Evolutionary conservation across 2,888 invertebrate genomes (phyloP), one percentile per base, ranked within the genome.

Genomic region (Ophonus ardosiacus): DNA sequence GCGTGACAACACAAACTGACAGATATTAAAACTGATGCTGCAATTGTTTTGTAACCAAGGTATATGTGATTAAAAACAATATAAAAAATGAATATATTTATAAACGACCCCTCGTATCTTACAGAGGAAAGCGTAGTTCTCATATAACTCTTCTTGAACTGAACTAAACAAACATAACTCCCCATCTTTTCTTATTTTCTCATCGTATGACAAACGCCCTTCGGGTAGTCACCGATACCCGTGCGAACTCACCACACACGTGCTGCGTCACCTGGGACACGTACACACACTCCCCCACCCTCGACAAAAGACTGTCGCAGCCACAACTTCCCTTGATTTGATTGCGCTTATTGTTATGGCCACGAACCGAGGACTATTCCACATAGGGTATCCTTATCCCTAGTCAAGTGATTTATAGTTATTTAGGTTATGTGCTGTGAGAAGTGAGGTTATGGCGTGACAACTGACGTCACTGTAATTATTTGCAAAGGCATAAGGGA

Each of bases 291-390:
- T 21, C 18, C 63, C 21, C 63, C 63, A 18, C 63, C 63, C 18
- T 21, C 21, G 18, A 24, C 63, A 21, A 18, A 63, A 18, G 13
- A 21, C 24, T 21, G 63, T 18, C 13, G 63, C 63, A 21, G 63
- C 59, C 17, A 17, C 59, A 15, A 8, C 63, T 7, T 21, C 43
- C 68, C 51, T 17, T 68, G 38, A 57, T 56, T 82, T 82, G 82
- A 82, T 82, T 82, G 68, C 38, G 51, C 82, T 68, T 82, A 82
- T 82, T 82, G 82, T 82, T 82, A 68, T 57, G 31, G 71, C 43
- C 21, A 65, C 63, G 31, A 31, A 31, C 31, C 17, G 65, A 82
- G 68, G 71, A 71, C 15, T 57, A 82, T 71, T 71, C 71, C 57
- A 71, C 57, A 31, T 31, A 31, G 31, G 31, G 31, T 31, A 5